phyloP scores from a whole-genome alignment of 2,797 vertebrate species.

The Meriones psammophilus region DNA sequence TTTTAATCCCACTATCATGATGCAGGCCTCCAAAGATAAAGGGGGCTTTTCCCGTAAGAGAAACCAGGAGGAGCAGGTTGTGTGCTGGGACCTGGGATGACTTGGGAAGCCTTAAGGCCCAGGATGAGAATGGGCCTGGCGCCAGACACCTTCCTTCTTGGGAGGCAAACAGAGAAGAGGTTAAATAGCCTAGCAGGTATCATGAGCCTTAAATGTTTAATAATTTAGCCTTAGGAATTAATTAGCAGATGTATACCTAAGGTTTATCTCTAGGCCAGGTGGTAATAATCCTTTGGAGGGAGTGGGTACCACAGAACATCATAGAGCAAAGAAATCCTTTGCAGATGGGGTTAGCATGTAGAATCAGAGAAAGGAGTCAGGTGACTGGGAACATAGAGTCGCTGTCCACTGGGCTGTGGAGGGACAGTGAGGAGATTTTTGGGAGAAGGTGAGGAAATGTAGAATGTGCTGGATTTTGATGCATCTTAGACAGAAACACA shows the following conservation, averaged over 20 bases:
- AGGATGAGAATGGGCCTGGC: background rate
- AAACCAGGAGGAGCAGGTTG: background rate
- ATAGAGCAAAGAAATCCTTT: background rate
- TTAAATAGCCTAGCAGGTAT: background rate
- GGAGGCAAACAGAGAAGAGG: background rate
- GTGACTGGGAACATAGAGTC: background rate
- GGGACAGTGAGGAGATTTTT: background rate
- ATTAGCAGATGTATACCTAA: background rate
- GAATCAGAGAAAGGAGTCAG: background rate
- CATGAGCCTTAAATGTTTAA: background rate
- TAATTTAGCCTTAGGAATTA: constrained; percentile 9
- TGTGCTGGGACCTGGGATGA: background rate
- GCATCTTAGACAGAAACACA: background rate
- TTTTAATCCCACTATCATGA: background rate
- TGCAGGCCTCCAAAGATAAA: background rate
- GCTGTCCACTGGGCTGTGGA: background rate
- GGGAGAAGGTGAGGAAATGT: background rate
- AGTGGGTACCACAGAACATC: background rate
- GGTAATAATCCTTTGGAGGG: background rate
- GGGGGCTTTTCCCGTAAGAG: background rate
- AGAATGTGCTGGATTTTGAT: background rate
- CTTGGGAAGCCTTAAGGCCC: background rate
- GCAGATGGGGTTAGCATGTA: background rate
- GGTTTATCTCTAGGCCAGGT: background rate
- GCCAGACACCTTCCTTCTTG: background rate